Base-by-base conservation (phyloP, 2,797 vertebrate genomes). In the Cuniculus paca region DNA sequence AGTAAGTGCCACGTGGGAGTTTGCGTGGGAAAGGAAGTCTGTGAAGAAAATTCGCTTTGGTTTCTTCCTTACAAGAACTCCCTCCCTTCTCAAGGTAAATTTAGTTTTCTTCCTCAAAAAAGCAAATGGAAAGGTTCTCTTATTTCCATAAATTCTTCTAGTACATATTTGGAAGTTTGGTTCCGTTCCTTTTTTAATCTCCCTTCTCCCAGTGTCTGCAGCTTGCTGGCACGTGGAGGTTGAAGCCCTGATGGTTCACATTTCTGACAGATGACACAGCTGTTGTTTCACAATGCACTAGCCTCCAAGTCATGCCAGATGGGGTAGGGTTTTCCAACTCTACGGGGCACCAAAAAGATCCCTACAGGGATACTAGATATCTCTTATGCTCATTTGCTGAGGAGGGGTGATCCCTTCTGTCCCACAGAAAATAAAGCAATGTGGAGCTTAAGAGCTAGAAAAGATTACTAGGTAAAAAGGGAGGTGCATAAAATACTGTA, bases 1-100 rank as follows among this genome's bases (percentile, higher is more conserved):
- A 91, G 98, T 92, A 39, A 98, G 72, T 81, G 94, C 95, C 98
- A 96, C 1, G 98, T 98, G 52, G 98, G 98, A 95, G 98, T 97
- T 24, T 98, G 98, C 45, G 97, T 96, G 98, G 98, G 98, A 98
- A 98, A 98, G 98, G 97, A 97, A 97, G 98, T 97, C 97, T 90
- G 98, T 97, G 96, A 98, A 97, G 97, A 97, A 98, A 97, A 97
- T 96, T 86, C 91, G 97, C 97, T 97, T 97, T 94, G 91, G 85
- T 97, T 97, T 98, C 93, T 96, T 98, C 95, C 82, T 95, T 79
- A 68, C 1, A 97, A 75, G 96, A 97, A 91, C 97, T 95, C 96
- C 93, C 95, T 96, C 95, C 85, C 75, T 96, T 88, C n/a, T 63
- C 96, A 98, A 97, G 98, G 98, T 97, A 98, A 98, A 98, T 98